Conservation (phyloP, 2,113 vertebrate genomes). For the Merops nubicus region DNA sequence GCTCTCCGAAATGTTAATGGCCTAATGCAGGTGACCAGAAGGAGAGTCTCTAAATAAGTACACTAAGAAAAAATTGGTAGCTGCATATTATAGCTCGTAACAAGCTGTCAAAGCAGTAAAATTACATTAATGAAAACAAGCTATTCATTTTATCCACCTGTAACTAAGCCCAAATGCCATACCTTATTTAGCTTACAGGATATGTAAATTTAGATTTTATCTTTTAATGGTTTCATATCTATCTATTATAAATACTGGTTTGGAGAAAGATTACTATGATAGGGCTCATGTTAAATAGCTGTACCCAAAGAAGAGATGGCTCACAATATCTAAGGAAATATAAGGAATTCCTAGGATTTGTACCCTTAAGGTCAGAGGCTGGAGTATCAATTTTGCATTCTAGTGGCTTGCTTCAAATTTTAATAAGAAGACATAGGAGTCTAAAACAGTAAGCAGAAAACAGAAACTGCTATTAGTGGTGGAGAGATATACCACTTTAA, state of each 20-base stretch:
- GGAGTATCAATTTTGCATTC: background rate
- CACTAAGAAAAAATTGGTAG: background rate
- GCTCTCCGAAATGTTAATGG: constrained; percentile 50
- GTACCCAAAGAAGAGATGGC: background rate
- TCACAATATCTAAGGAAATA: background rate
- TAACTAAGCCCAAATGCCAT: background rate
- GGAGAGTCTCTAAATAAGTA: background rate
- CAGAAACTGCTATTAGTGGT: background rate
- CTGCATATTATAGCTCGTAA: background rate
- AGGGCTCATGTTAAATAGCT: background rate
- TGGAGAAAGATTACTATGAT: background rate
- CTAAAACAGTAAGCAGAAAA: background rate
- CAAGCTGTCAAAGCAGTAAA: background rate
- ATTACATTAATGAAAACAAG: background rate
- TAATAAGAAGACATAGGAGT: background rate
- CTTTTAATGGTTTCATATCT: background rate
- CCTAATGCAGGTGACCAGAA: constrained; percentile 39
- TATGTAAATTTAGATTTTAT: background rate
- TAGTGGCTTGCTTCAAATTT: background rate
- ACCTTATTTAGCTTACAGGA: background rate
- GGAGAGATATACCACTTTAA: background rate
- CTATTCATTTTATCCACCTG: background rate
- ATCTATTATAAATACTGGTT: background rate
- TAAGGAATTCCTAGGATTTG: background rate
- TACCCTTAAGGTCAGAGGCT: background rate